phyloP scores from a whole-genome alignment of 1,140 invertebrate genomes.

The Orius laevigatus region DNA sequence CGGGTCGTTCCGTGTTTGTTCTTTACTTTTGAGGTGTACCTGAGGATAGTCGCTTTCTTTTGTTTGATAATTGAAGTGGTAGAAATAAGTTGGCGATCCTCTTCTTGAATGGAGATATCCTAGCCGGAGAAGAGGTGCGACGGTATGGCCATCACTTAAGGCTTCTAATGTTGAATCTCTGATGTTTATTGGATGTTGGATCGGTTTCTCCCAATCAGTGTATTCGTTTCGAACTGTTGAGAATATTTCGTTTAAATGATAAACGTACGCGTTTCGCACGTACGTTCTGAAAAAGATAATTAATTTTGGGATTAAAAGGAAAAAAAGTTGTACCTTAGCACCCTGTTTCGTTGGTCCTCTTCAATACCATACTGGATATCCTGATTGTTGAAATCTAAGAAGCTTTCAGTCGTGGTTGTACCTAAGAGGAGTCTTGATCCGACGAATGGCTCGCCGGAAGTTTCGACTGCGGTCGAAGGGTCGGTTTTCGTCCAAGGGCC shows the following conservation, averaged over 20 bases:
- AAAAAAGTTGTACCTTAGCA: constrained; percentile 19
- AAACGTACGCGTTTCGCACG: constrained; percentile 69
- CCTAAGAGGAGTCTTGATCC: constrained; percentile 49
- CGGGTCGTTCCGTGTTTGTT: no score
- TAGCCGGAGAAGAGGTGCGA: constrained; percentile 49
- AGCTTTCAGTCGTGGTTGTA: constrained; percentile 55
- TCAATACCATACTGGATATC: constrained; percentile 63
- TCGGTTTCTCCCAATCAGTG: constrained; percentile 78
- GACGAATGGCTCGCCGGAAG: constrained; percentile 48
- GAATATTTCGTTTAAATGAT: constrained; percentile 82
- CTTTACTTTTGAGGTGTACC: constrained; percentile 26
- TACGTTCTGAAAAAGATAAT: constrained; percentile 44
- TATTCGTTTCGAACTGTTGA: constrained; percentile 83
- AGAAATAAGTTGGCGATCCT: constrained; percentile 54
- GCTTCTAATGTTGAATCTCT: constrained; percentile 76
- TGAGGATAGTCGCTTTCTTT: constrained; percentile 56
- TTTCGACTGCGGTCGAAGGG: constrained; percentile 43
- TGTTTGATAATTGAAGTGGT: constrained; percentile 66
- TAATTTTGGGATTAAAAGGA: neutral
- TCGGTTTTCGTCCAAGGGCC: constrained; percentile 37
- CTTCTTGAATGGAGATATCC: constrained; percentile 50
- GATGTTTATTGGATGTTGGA: constrained; percentile 65
- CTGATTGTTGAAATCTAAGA: constrained; percentile 53
- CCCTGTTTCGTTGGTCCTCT: constrained; percentile 24
- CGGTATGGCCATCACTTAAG: constrained; percentile 66